These are phyloP conservation scores for Allolobophora icterica DNA, from an alignment of 2,888 invertebrate genomes.

Conservation along the genomic window DNA sequence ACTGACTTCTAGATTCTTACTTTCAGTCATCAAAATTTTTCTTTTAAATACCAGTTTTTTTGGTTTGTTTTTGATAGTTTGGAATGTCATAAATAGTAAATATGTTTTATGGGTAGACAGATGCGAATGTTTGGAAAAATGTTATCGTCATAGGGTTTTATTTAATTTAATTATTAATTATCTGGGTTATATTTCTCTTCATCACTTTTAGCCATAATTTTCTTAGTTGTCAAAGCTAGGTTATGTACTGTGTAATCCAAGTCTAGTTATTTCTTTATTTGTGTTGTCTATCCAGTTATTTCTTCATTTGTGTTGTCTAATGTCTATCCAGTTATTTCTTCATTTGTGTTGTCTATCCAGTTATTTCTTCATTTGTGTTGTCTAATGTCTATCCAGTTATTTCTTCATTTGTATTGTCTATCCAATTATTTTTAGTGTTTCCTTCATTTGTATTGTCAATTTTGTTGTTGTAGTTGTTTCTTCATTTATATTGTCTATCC, in stretches of 20 bases:
- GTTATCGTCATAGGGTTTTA: background rate
- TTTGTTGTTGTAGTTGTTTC: no score
- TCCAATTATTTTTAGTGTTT: no score
- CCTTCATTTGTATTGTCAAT: no score
- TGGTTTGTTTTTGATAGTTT: background rate
- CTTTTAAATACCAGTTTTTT: no score
- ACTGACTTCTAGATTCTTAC: background rate
- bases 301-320: no score
- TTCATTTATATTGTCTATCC: background rate
- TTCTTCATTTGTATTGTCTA: no score
- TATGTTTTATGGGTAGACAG: background rate
- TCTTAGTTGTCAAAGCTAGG: background rate
- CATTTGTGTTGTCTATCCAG: background rate
- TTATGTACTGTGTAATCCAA: background rate
- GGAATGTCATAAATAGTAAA: background rate
- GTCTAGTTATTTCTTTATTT: background rate
- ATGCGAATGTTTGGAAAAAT: background rate
- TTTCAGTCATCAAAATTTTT: background rate
- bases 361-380: no score
- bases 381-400: background rate
- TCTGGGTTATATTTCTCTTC: background rate
- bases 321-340: background rate
- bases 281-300: background rate
- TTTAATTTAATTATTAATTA: background rate
- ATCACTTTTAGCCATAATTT: background rate